Conservation (phyloP, 2,888 invertebrate genomes). For the Amaurobius ferox region DNA sequence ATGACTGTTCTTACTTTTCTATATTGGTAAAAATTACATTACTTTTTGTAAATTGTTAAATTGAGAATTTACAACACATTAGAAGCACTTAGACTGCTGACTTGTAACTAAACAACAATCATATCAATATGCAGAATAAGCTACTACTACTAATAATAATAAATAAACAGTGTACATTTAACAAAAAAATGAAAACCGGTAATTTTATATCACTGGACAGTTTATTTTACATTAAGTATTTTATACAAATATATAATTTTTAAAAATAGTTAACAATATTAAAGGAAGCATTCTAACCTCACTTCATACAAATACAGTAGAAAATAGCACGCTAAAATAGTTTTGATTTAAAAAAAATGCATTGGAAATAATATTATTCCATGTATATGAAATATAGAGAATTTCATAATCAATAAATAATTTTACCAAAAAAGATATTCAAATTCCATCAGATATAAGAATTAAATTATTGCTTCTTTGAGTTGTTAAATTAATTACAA, state of each 20-base stretch:
- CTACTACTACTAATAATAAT: no score
- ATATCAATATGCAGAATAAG: no score
- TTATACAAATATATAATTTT: neutral
- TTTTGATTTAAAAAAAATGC: conserved; percentile 36
- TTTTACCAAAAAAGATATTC: neutral
- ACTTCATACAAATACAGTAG: neutral
- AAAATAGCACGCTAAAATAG: conserved; percentile 18
- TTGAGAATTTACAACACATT: no score
- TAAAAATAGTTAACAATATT: neutral
- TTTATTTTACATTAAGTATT: neutral
- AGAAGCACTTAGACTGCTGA: no score
- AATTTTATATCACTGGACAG: neutral
- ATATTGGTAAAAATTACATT: no score
- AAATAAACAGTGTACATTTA: no score
- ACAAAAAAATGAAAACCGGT: no score
- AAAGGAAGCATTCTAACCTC: neutral
- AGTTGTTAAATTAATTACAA: neutral
- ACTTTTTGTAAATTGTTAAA: no score
- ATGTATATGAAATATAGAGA: neutral
- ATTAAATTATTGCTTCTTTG: neutral
- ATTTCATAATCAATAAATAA: neutral
- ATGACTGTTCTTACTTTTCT: no score
- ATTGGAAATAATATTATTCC: conserved; percentile 22
- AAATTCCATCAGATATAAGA: neutral
- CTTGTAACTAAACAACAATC: no score